phyloP scores from a whole-genome alignment of 2,888 invertebrate species.

The Biston betularia region DNA sequence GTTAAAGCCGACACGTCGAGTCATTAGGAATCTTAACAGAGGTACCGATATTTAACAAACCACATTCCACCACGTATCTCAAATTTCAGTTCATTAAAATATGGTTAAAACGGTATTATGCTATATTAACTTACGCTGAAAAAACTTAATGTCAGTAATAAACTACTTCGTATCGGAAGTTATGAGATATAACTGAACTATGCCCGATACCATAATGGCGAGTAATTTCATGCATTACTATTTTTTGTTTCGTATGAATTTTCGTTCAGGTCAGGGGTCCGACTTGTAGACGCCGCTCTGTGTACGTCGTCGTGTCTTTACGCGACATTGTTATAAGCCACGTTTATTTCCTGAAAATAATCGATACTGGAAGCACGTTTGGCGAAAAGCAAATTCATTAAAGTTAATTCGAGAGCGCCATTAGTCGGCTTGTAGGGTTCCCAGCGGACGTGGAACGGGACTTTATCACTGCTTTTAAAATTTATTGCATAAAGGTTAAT shows the following conservation, averaged over 20 bases:
- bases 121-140: conserved; percentile 44
- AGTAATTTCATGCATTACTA: conserved; percentile 40
- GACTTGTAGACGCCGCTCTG: conserved; percentile 25
- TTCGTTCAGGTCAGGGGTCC: conserved; percentile 29
- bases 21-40: conserved; percentile 47
- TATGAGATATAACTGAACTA: conserved; percentile 52
- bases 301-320: conserved; percentile 5
- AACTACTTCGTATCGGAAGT: conserved; percentile 52
- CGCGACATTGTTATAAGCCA: conserved; percentile 10
- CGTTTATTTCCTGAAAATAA: conserved; percentile 6
- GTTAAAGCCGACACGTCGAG: conserved; percentile 35
- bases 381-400: conserved; percentile 74
- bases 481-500: conserved; percentile 82
- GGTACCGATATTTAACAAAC: conserved; percentile 32
- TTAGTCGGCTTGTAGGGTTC: conserved; percentile 56
- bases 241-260: conserved; percentile 35
- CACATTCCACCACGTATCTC: conserved; percentile 54
- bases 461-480: conserved; percentile 80
- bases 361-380: conserved; percentile 46
- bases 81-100: conserved; percentile 53
- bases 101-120: conserved; percentile 56
- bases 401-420: conserved; percentile 73
- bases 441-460: conserved; percentile 65
- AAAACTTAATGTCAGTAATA: conserved; percentile 59
- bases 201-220: conserved; percentile 44